Percentiles rank a stretch among this genome's conserved stretches.
phyloP scores from a whole-genome alignment of 2,113 vertebrate species.

The Datnioides undecimradiatus region DNA sequence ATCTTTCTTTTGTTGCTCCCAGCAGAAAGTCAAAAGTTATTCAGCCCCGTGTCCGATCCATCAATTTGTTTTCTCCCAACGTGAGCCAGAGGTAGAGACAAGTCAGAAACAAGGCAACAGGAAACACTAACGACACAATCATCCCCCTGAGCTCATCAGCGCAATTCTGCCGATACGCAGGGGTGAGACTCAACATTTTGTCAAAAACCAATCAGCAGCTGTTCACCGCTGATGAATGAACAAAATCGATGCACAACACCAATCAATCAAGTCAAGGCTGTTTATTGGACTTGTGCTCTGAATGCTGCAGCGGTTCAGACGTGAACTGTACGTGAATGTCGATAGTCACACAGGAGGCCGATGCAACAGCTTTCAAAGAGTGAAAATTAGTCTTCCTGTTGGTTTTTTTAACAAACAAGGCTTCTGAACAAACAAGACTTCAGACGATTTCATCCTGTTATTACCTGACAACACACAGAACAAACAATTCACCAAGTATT shows the following conservation, averaged over 20 bases:
- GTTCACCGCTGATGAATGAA: background rate
- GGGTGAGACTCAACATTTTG: background rate
- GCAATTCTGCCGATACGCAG: background rate
- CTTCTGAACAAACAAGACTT: no score
- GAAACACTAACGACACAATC: background rate
- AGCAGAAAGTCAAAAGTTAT: background rate
- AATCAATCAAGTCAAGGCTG: slow-evolving; percentile 32
- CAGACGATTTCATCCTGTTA: no score
- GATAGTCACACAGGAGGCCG: background rate
- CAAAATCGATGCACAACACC: background rate
- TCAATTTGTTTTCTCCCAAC: slow-evolving; percentile 29
- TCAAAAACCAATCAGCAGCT: slow-evolving; percentile 52
- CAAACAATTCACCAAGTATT: background rate
- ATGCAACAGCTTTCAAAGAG: background rate
- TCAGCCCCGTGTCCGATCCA: slow-evolving; percentile 19
- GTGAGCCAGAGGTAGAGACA: slow-evolving; percentile 28
- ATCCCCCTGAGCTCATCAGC: slow-evolving; percentile 6
- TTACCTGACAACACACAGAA: background rate
- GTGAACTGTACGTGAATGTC: background rate
- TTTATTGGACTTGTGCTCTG: background rate
- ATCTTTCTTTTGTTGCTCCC: background rate
- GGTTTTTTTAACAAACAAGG: no score
- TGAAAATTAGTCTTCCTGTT: background rate
- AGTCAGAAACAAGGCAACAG: background rate
- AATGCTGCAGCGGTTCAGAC: background rate